phyloP scores from a whole-genome alignment of 2,888 invertebrate genomes.

The Drosophila recens region DNA sequence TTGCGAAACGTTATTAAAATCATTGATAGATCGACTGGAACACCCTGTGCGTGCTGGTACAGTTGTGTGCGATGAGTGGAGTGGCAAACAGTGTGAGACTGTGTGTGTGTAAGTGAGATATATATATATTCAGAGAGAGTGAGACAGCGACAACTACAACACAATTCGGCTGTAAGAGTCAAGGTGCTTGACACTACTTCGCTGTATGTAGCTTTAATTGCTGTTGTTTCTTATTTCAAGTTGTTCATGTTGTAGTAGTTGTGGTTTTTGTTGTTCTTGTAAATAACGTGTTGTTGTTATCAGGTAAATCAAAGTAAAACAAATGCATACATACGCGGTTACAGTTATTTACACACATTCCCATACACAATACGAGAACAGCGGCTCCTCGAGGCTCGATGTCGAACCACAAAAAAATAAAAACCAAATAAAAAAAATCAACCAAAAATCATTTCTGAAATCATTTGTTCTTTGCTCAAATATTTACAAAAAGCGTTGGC shows the following conservation, averaged over 20 bases:
- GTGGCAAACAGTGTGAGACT: not conserved
- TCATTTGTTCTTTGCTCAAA: not conserved
- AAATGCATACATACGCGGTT: conserved; percentile 63
- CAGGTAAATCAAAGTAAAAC: conserved; percentile 12
- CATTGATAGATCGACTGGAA: not conserved
- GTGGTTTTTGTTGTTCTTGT: conserved; percentile 7
- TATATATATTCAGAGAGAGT: conserved; percentile 4
- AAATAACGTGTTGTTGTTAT: conserved; percentile 19
- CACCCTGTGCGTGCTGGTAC: conserved; percentile 10
- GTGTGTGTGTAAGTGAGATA: not conserved
- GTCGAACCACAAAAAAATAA: not conserved
- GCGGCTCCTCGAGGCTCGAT: conserved; percentile 41
- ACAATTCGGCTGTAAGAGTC: conserved; percentile 28
- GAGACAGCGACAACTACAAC: conserved; percentile 28
- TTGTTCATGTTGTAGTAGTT: conserved; percentile 11
- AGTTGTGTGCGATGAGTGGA: not conserved
- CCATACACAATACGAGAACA: conserved; percentile 52
- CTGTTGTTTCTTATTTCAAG: conserved; percentile 2
- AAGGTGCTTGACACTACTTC: conserved; percentile 23
- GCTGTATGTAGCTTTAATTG: conserved; percentile 14
- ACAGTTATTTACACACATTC: conserved; percentile 65
- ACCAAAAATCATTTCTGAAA: conserved; percentile 5
- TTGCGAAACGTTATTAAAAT: conserved; percentile 22
- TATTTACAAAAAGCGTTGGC: conserved; percentile 55
- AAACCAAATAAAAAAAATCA: conserved; percentile 17